Evolutionary conservation across 1,140 invertebrate genomes (phyloP), one percentile per base, ranked within the genome.

Genomic region (Drosophila sechellia): DNA sequence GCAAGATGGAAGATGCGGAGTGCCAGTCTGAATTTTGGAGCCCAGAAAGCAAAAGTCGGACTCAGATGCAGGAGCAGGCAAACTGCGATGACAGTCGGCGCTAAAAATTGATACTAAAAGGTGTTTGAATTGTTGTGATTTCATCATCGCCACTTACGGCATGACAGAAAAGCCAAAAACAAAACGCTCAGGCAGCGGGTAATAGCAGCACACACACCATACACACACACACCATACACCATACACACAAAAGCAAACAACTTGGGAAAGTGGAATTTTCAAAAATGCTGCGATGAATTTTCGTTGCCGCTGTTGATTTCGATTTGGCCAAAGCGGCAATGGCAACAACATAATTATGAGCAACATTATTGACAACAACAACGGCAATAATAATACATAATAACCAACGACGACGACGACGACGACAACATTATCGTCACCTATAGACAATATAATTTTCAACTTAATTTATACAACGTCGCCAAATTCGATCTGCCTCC

Each of bases 51-150:
- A 27, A 17, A 27, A 31, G 27, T 27, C 13, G 11, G 20, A 11
- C 37, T 35, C 27, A 31, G 27, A 5, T 6, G 5, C 27, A 31
- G 31, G 31, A 6, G 31, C 5, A 8, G 43, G 8, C 27, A 31
- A 10, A 11, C 56, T 12, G 46, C 60, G 77, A 49, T 77, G 77
- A 68, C 77, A 79, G 59, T 25, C 81, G 80, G 66, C 81, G 77
- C 65, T 69, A 68, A 27, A 87, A 87, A 89, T 80, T 90, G 77
- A 89, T 89, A 87, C 84, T 84, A 89, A 87, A 85, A 87, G 84
- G 84, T 87, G 84, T 87, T 87, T 87, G 84, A 87, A 87, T 87
- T 87, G 85, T 87, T 87, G 84, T 87, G 84, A 87, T 87, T 87
- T 89, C 84, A 87, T 87, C 83, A 87, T 87, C 76, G 61, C 84